Evolutionary conservation across 2,888 invertebrate species (phyloP).

Genomic region (Andrena camellia): DNA sequence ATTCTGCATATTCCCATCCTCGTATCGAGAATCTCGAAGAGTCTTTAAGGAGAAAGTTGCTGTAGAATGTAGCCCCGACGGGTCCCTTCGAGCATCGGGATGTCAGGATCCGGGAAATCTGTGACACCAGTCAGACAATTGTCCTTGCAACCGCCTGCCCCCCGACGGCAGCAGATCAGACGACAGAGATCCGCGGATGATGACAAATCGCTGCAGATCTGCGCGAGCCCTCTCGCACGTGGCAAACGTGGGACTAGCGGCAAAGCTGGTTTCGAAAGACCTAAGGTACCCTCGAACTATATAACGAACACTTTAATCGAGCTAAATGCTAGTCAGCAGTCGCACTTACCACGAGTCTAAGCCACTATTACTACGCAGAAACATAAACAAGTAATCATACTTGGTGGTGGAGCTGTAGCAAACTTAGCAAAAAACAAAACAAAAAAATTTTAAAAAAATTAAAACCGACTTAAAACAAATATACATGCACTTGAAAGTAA

Average conservation of each 20-base stretch:
- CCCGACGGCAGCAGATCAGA: constrained; percentile 75
- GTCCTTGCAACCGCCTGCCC: constrained; percentile 80
- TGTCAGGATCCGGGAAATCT: constrained; percentile 75
- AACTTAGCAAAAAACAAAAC: too few species aligned
- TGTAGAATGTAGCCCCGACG: constrained; percentile 43
- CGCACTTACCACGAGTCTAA: too few species aligned
- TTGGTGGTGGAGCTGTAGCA: too few species aligned
- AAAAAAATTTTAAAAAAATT: too few species aligned
- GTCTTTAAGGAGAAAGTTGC: neutral
- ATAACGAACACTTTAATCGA: neutral
- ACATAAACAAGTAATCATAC: too few species aligned
- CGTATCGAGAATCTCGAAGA: neutral
- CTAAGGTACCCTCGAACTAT: constrained; percentile 53
- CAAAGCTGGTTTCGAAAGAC: constrained; percentile 53
- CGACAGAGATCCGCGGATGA: constrained; percentile 82
- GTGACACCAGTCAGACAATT: constrained; percentile 78
- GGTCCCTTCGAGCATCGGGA: constrained; percentile 45
- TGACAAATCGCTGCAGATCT: constrained; percentile 73
- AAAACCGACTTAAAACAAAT: too few species aligned
- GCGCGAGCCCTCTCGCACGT: constrained; percentile 65
- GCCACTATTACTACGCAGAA: too few species aligned
- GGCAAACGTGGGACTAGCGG: constrained; percentile 61
- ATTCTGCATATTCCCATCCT: neutral
- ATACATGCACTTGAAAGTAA: too few species aligned
- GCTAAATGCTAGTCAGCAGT: too few species aligned